Conservation (phyloP, 2,113 vertebrate genomes). For the Balaeniceps rex region DNA sequence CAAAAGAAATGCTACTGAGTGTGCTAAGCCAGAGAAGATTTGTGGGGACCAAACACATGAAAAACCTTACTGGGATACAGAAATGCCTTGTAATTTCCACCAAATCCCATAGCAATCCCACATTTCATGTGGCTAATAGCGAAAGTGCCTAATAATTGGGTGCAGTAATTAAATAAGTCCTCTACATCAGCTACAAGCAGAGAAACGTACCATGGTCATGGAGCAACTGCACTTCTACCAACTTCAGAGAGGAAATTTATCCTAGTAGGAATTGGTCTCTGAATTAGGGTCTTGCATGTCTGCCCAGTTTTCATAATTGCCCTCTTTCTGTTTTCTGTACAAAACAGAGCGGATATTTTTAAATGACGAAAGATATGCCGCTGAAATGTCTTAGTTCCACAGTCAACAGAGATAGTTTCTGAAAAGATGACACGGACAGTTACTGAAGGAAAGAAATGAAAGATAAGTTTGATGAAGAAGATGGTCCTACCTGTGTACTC, state of each 20-base stretch:
- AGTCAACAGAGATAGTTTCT: background rate
- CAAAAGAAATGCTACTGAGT: background rate
- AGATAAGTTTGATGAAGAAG: background rate
- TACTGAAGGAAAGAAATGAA: background rate
- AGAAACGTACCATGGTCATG: fast-evolving
- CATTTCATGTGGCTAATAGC: background rate
- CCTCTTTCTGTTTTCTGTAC: background rate
- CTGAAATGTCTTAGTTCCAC: background rate
- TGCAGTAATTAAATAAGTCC: background rate
- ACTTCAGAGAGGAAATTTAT: background rate
- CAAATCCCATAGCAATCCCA: background rate
- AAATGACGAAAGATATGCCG: background rate
- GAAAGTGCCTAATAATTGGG: background rate
- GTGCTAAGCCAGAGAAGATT: background rate
- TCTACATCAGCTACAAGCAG: background rate
- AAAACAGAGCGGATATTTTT: background rate
- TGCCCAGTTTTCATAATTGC: background rate
- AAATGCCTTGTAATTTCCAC: background rate
- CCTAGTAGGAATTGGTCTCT: background rate
- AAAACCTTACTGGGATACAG: background rate
- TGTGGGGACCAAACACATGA: background rate
- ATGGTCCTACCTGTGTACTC: background rate
- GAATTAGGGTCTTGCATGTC: background rate
- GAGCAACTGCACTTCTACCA: background rate
- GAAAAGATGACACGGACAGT: background rate